Base-by-base conservation (phyloP, 2,113 vertebrate species). In the Thalassoma bifasciatum region DNA sequence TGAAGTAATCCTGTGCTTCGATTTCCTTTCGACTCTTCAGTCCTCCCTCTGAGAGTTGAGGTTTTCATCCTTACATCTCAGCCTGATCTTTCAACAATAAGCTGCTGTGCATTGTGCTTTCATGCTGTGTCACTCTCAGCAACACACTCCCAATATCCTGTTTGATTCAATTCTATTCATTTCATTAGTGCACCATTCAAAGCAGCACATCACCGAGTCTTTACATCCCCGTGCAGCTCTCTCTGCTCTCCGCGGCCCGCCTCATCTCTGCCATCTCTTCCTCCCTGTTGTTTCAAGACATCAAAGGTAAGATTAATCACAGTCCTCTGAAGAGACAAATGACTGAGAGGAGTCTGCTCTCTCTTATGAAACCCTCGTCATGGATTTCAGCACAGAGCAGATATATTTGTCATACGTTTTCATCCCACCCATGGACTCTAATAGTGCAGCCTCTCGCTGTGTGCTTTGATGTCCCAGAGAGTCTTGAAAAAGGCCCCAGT, bases 241-340 rank as follows among this genome's bases (percentile, higher is more conserved):
- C 66, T 10, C 50, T 30, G 69, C 11, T 63, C 52, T 70, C 51
- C 64, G 62, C 62, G 6, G 30, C 53, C 65, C 66, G 50, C 72
- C 44, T 54, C 65, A 21, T 46, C 53, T 46, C 44, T 17, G 2
- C 70, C 60, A 47, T 83, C 57, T 78, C 59, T 66, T 81, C 77
- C 83, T 69, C 66, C 70, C 77, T 17, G 24, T 79, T 87, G 82
- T 85, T 84, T 85, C 64, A 57, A 44, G 77, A 72, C 85, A 87
- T 91, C 84, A 88, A 77, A 89, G 78, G 79, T 86, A 75, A 71
- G 71, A 86, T 85, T 86, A 85, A 89, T 89, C 84, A 81, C 74
- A 62, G 70, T 75, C 49, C 84, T 83, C 77, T 3, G 59, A 65
- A 67, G 81, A 85, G 57, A 81, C 36, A 42, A 72, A 84, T 66